These are phyloP conservation scores for Parnassius smintheus DNA, from an alignment of 2,888 invertebrate genomes.

Conservation along the genomic window DNA sequence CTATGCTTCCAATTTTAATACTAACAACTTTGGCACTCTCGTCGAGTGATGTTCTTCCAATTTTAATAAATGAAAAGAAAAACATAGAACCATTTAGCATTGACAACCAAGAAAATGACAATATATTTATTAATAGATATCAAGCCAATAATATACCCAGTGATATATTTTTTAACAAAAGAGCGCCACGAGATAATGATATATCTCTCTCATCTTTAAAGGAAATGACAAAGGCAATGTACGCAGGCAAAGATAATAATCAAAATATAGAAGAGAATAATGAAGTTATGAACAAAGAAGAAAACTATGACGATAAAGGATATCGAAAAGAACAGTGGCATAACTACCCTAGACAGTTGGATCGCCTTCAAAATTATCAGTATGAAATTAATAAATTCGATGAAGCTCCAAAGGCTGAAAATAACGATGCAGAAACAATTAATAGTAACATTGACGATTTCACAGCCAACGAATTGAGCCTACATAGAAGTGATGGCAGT, in stretches of 20 bases:
- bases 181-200: constrained; percentile 32
- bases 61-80: constrained; percentile 45
- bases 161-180: constrained; percentile 53
- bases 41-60: constrained; percentile 66
- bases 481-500: constrained; percentile 41
- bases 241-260: constrained; percentile 38
- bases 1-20: constrained; percentile 56
- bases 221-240: constrained; percentile 41
- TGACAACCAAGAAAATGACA: constrained; percentile 59
- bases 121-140: constrained; percentile 60
- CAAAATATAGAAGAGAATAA: constrained; percentile 49
- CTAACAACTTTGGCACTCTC: constrained; percentile 63
- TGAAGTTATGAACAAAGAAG: constrained; percentile 30
- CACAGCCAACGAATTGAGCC: constrained; percentile 46
- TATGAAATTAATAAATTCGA: constrained; percentile 35
- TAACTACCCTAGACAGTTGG: constrained; percentile 67
- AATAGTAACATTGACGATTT: constrained; percentile 35
- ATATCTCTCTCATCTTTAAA: constrained; percentile 40
- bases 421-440: constrained; percentile 30
- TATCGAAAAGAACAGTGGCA: constrained; percentile 69
- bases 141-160: constrained; percentile 49
- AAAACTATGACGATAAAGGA: constrained; percentile 48
- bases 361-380: constrained; percentile 53
- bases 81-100: constrained; percentile 43
- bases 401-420: constrained; percentile 29